Evolutionary conservation across 2,113 vertebrate species (phyloP).

Genomic region (Scomber scombrus): DNA sequence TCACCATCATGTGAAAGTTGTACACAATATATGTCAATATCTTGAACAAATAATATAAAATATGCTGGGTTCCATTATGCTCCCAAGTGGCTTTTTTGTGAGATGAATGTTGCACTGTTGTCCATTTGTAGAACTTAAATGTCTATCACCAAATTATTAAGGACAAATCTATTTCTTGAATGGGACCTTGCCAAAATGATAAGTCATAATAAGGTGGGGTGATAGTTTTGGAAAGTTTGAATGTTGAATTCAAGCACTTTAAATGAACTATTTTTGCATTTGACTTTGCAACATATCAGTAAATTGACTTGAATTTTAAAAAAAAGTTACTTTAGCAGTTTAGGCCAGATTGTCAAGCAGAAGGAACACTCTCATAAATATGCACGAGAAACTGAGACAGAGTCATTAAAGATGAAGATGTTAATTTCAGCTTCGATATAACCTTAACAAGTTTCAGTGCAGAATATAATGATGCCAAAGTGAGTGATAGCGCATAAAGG

Average conservation of each 20-base stretch:
- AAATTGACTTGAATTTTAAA: constrained; percentile 2
- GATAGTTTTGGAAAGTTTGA: background rate
- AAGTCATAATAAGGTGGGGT: too few species aligned
- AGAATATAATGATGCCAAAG: constrained; percentile 62
- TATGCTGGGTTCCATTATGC: too few species aligned
- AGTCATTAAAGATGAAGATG: constrained; percentile 71
- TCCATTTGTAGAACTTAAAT: background rate
- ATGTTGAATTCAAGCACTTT: background rate
- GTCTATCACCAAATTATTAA: background rate
- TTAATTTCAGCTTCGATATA: constrained; percentile 61
- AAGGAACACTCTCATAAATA: constrained; percentile 46
- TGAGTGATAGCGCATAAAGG: constrained; percentile 57
- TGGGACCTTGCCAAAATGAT: too few species aligned
- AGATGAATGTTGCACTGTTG: background rate
- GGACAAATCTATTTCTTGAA: too few species aligned
- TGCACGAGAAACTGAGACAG: constrained; percentile 32
- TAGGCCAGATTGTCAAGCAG: constrained; percentile 43
- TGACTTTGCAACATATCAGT: background rate
- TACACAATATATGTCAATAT: too few species aligned
- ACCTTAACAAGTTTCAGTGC: constrained; percentile 57
- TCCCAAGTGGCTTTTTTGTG: background rate
- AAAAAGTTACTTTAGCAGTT: background rate
- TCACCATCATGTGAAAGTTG: too few species aligned
- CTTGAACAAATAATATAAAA: too few species aligned
- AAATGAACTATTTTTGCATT: background rate